phyloP scores from a whole-genome alignment of 2,888 invertebrate genomes.

The Eulithis testata region DNA sequence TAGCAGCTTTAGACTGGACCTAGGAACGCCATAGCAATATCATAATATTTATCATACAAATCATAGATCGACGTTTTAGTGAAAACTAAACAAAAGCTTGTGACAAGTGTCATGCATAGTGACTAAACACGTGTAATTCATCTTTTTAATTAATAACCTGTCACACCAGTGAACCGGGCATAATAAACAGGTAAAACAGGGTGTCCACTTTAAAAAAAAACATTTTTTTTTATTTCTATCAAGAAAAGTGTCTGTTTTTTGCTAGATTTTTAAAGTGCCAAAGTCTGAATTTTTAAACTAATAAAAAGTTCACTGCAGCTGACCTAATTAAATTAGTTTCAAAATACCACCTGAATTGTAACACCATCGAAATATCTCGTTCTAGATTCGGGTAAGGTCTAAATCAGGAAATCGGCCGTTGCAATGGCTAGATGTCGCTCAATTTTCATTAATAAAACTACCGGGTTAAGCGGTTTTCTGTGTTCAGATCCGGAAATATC shows the following conservation, averaged over 20 bases:
- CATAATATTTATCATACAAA: too few species aligned
- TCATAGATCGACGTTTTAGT: too few species aligned
- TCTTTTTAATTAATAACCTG: neutral
- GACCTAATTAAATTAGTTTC: slow-evolving; percentile 28
- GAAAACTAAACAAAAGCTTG: too few species aligned
- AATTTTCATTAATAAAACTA: slow-evolving; percentile 82
- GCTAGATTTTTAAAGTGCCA: too few species aligned
- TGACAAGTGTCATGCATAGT: slow-evolving; percentile 10
- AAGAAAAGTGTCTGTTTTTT: too few species aligned
- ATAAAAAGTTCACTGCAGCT: slow-evolving; percentile 1
- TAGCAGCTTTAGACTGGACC: too few species aligned
- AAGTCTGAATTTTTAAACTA: too few species aligned
- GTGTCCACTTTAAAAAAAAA: too few species aligned
- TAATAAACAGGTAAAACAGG: too few species aligned
- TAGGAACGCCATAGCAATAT: too few species aligned
- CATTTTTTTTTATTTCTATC: too few species aligned
- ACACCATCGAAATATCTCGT: slow-evolving; percentile 62
- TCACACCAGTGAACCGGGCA: too few species aligned
- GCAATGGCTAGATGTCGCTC: slow-evolving; percentile 73
- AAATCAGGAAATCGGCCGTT: slow-evolving; percentile 63
- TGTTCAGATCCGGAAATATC: slow-evolving; percentile 73
- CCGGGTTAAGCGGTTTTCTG: slow-evolving; percentile 80
- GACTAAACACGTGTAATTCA: slow-evolving; percentile 12
- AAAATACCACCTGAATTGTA: slow-evolving; percentile 22
- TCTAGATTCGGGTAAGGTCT: slow-evolving; percentile 74